phyloP scores from a whole-genome alignment of 2,797 vertebrate genomes.

The Prunella strophiata region DNA sequence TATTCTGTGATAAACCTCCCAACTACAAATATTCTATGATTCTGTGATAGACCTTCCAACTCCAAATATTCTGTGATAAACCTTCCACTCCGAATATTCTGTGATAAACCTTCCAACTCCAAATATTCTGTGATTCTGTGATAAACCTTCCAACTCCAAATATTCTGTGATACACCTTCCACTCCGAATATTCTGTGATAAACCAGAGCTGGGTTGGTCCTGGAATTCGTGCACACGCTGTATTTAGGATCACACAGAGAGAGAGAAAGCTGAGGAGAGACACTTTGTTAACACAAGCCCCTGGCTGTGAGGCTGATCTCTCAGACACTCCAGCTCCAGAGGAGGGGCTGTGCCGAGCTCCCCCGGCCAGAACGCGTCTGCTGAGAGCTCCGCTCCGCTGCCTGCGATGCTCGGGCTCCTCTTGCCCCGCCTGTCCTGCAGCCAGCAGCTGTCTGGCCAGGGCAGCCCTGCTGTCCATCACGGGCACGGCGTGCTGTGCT shows the following conservation, averaged over 20 bases:
- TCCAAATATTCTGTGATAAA: not conserved
- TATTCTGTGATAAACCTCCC: not conserved
- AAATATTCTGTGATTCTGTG: not conserved
- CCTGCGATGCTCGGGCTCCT: not conserved
- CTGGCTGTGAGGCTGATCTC: not conserved
- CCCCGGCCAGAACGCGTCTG: not conserved
- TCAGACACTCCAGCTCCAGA: not conserved
- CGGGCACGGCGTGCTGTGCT: not conserved
- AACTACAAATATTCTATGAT: not conserved
- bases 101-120: not conserved
- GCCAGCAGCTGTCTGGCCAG: not conserved
- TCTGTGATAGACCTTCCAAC: too few relatives aligned
- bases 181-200: not conserved
- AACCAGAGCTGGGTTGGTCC: not conserved
- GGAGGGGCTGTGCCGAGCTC: not conserved
- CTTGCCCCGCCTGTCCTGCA: not conserved
- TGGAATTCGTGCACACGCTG: accelerated
- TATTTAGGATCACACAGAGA: accelerated
- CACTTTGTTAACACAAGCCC: not conserved
- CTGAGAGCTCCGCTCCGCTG: accelerated
- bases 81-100: not conserved
- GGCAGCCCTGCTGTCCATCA: not conserved
- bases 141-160: not conserved
- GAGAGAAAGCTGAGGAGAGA: not conserved
- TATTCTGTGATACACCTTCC: not conserved